phyloP scores from a whole-genome alignment of 2,113 vertebrate species.

The Mugil cephalus region DNA sequence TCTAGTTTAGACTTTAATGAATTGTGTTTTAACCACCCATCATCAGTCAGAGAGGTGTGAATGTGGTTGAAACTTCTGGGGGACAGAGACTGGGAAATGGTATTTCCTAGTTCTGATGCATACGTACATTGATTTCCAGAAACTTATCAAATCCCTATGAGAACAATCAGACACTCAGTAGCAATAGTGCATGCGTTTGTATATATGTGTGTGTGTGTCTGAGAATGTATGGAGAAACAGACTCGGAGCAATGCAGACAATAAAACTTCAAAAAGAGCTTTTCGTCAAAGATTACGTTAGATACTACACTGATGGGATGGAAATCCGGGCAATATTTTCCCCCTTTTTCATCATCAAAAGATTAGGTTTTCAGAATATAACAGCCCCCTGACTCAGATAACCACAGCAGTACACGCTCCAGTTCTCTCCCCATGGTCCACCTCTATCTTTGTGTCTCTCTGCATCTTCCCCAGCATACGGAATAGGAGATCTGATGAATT shows the following conservation, averaged over 20 bases:
- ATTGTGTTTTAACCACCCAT: not conserved
- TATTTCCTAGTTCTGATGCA: slow-evolving; percentile 17
- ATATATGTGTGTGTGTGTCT: not conserved
- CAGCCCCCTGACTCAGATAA: slow-evolving; percentile 10
- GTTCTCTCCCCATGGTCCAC: not conserved
- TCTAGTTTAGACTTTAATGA: no score
- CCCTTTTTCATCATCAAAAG: slow-evolving; percentile 69
- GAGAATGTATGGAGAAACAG: not conserved
- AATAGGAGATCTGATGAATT: not conserved
- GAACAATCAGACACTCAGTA: slow-evolving; percentile 16
- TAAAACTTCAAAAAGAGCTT: slow-evolving; percentile 58
- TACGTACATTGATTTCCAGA: slow-evolving; percentile 24
- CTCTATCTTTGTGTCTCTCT: not conserved
- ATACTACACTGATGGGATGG: slow-evolving; percentile 48
- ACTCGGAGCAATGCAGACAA: slow-evolving; percentile 30
- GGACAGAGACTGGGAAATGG: not conserved
- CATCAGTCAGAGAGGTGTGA: no score
- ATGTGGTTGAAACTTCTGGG: no score
- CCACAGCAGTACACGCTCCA: not conserved
- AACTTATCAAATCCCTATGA: slow-evolving; percentile 31
- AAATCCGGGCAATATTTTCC: slow-evolving; percentile 53
- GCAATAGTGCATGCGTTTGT: not conserved
- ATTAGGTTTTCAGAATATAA: slow-evolving; percentile 58
- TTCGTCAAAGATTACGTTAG: slow-evolving; percentile 47
- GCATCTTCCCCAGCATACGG: not conserved